A percentile compares a stretch with the other conserved stretches of the same genome.
Conservation (phyloP, 2,888 invertebrate genomes). For the Pandemis corylana region DNA sequence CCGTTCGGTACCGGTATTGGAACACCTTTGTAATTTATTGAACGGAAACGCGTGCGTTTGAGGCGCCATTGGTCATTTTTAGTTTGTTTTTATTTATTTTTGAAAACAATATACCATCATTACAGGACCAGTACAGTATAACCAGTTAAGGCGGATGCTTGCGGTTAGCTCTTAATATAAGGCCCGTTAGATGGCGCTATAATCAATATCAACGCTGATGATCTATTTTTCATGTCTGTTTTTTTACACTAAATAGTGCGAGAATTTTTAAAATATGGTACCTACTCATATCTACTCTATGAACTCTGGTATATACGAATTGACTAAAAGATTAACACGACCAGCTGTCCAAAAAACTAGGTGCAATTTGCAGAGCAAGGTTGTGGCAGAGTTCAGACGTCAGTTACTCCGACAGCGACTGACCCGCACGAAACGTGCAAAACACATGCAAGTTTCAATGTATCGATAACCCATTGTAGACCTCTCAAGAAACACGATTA, state of each 20-base stretch:
- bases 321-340: neutral
- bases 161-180: no score
- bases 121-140: no score
- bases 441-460: neutral
- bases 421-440: slow-evolving; percentile 26
- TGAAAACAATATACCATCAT: no score
- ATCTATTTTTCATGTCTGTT: no score
- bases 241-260: no score
- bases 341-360: slow-evolving; percentile 15
- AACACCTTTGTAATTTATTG: slow-evolving; percentile 50
- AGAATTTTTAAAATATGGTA: no score
- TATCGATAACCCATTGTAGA: slow-evolving; percentile 11
- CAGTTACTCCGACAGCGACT: slow-evolving; percentile 16
- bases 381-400: slow-evolving; percentile 25
- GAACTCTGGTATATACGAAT: neutral
- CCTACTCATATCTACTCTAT: no score
- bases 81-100: no score
- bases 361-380: slow-evolving; percentile 25
- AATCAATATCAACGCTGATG: no score
- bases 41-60: neutral
- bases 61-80: no score
- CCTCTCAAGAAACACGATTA: neutral
- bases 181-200: no score
- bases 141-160: no score
- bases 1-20: slow-evolving; percentile 48